A percentile compares a stretch with the other conserved stretches of the same genome.
Conservation (phyloP, 2,888 invertebrate species). For the Xestoiulus laeticollis region DNA sequence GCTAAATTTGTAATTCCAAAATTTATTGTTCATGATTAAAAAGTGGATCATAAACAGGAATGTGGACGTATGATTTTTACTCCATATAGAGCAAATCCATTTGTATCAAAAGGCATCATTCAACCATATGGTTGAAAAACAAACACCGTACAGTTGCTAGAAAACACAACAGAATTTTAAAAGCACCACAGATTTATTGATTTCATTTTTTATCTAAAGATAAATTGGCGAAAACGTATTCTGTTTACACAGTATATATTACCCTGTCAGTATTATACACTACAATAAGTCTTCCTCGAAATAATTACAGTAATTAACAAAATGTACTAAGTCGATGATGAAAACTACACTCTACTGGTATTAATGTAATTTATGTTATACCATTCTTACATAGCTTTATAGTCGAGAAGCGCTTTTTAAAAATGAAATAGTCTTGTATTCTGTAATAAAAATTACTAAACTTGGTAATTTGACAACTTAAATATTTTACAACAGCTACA, state of each 20-base stretch:
- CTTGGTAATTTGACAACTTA: not conserved
- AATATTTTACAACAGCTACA: conserved; percentile 9
- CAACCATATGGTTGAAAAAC: too few species aligned
- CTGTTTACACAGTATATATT: not conserved
- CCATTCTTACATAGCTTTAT: not conserved
- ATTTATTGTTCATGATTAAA: too few species aligned
- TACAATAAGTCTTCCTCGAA: not conserved
- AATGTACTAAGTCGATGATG: not conserved
- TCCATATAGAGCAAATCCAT: too few species aligned
- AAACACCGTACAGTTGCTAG: too few species aligned
- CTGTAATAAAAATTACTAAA: not conserved
- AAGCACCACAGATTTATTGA: conserved; percentile 19
- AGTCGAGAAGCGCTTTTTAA: not conserved
- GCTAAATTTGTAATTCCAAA: too few species aligned
- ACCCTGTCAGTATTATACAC: conserved; percentile 8
- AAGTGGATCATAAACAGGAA: too few species aligned
- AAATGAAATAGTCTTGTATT: not conserved
- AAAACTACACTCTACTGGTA: conserved; percentile 26
- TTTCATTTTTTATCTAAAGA: not conserved
- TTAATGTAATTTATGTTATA: conserved; percentile 12
- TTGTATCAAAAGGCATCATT: too few species aligned
- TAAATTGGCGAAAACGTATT: conserved; percentile 16
- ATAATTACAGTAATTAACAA: not conserved
- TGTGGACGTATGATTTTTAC: too few species aligned
- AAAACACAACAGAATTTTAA: not conserved